Evolutionary conservation across 2,797 vertebrate genomes (phyloP).

Genomic region (Sebastiscus tertius): DNA sequence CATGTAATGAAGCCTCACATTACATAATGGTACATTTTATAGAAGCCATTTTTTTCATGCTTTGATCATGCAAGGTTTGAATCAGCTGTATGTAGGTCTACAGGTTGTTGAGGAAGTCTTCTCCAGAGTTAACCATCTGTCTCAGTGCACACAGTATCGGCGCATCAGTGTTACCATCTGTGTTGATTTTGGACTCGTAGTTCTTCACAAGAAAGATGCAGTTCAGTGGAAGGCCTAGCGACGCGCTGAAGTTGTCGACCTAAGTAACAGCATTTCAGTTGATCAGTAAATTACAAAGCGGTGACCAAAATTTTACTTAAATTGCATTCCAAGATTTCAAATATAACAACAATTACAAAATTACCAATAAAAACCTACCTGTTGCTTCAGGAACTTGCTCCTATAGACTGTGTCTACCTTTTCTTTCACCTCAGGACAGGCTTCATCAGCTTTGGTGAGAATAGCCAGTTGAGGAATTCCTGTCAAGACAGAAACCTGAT

Average conservation of each 20-base stretch:
- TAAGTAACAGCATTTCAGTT: neutral
- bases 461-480: constrained; percentile 43
- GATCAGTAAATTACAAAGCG: neutral
- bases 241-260: constrained; percentile 16
- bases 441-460: constrained; percentile 55
- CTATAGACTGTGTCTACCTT: neutral
- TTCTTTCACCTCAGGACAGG: constrained; percentile 3
- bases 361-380: constrained; percentile 11
- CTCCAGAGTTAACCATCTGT: constrained; percentile 39
- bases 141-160: constrained; percentile 33
- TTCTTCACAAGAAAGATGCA: constrained; percentile 78
- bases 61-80: neutral
- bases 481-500: neutral
- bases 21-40: no score
- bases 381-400: constrained; percentile 17
- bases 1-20: no score
- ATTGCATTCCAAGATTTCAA: no score
- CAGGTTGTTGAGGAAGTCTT: constrained; percentile 5
- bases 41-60: neutral
- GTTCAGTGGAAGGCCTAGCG: constrained; percentile 65
- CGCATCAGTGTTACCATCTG: constrained; percentile 21
- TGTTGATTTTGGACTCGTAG: constrained; percentile 35
- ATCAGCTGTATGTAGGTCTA: neutral
- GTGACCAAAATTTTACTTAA: neutral
- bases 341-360: no score